Evolutionary conservation across 92 coral and sea anemone genomes (phyloP).

Genomic region (Siderastrea radians): DNA sequence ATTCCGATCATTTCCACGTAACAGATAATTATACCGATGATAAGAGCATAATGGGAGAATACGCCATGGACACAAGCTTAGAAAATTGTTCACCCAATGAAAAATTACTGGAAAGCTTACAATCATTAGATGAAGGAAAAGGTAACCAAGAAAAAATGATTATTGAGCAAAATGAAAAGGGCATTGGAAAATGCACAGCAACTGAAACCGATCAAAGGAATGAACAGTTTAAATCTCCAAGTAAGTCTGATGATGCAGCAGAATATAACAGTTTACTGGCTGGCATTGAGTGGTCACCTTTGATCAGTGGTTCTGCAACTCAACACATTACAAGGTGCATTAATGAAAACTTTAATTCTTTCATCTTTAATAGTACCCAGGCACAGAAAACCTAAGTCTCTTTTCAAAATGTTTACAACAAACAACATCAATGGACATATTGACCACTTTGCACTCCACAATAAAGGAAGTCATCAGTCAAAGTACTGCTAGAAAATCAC

Average conservation of each 20-base stretch:
- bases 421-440: too few species aligned
- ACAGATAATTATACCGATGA: not conserved
- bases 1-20: not conserved
- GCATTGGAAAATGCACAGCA: not conserved
- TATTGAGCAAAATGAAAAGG: not conserved
- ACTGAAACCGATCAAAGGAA: not conserved
- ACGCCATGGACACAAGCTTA: constrained; percentile 8
- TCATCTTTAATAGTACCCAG: too few species aligned
- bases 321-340: constrained; percentile 18
- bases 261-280: constrained; percentile 77
- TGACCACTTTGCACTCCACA: too few species aligned
- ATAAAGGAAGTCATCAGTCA: too few species aligned
- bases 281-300: constrained; percentile 93
- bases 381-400: too few species aligned
- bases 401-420: too few species aligned
- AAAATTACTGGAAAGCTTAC: constrained; percentile 1
- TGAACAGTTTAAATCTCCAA: constrained; percentile 20
- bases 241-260: not conserved
- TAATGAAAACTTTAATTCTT: not conserved
- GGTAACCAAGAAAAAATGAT: not conserved
- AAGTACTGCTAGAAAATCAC: too few species aligned
- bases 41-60: constrained; percentile 6
- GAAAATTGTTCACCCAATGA: constrained; percentile 5
- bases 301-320: constrained; percentile 38
- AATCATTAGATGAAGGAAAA: not conserved